Percentiles rank a stretch among this genome's conserved stretches.
phyloP scores from a whole-genome alignment of 2,888 invertebrate genomes.

The Sycophila texana region DNA sequence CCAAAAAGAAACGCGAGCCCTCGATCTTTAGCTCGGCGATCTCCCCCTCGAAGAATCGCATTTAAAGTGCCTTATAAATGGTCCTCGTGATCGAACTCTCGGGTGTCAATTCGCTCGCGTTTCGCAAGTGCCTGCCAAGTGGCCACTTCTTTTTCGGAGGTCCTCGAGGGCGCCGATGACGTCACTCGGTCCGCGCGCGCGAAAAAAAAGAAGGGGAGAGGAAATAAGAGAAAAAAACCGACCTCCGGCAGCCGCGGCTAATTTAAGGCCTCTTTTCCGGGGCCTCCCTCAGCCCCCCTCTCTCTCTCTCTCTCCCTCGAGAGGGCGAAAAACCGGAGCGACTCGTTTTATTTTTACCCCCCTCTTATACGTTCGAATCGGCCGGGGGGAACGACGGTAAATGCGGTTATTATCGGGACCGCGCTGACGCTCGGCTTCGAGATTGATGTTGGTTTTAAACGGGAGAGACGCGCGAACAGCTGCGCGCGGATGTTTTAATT shows the following conservation, averaged over 20 bases:
- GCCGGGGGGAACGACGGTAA: slow-evolving; percentile 3
- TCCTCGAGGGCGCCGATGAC: neutral
- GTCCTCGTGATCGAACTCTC: neutral
- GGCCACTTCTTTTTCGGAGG: slow-evolving; percentile 19
- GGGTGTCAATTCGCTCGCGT: slow-evolving; percentile 19
- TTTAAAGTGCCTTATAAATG: slow-evolving; percentile 22
- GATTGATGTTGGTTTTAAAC: too few species aligned
- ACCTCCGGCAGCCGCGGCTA: slow-evolving; percentile 1
- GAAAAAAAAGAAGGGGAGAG: neutral
- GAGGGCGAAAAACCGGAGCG: slow-evolving; percentile 15
- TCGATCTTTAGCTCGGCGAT: slow-evolving; percentile 1
- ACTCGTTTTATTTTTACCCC: slow-evolving; percentile 42
- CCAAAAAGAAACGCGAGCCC: neutral
- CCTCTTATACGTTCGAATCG: neutral
- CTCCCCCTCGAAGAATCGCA: neutral
- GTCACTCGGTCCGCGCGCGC: neutral
- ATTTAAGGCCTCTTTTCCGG: slow-evolving; percentile 45
- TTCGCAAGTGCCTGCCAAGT: slow-evolving; percentile 7
- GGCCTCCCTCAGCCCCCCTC: neutral
- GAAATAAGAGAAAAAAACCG: neutral
- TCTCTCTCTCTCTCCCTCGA: slow-evolving; percentile 20
- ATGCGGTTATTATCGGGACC: neutral
- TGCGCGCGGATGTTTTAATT: neutral
- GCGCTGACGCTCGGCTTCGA: neutral
- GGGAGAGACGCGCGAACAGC: neutral